Conservation (phyloP, 2,113 vertebrate species). For the Mus pahari region DNA sequence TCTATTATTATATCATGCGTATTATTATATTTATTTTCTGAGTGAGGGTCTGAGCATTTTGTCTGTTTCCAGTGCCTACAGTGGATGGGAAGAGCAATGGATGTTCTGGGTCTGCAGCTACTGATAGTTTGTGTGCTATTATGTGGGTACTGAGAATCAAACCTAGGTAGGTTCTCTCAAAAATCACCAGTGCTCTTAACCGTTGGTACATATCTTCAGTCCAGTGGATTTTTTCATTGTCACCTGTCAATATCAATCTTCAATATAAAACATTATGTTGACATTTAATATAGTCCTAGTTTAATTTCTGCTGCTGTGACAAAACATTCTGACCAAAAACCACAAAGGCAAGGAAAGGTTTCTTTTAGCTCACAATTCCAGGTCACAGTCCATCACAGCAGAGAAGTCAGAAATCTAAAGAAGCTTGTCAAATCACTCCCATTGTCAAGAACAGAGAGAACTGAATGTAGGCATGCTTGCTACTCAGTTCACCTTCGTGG, state of each 20-base stretch:
- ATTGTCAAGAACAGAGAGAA: neutral
- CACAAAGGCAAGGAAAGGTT: neutral
- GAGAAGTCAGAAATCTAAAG: neutral
- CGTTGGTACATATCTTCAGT: neutral
- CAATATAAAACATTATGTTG: neutral
- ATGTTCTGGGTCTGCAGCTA: neutral
- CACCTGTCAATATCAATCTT: neutral
- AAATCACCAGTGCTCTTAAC: neutral
- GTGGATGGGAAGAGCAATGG: neutral
- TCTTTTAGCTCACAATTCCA: neutral
- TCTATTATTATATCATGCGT: too few species aligned
- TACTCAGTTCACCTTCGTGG: neutral
- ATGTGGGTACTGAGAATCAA: neutral
- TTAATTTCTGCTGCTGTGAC: neutral
- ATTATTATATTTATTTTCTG: neutral
- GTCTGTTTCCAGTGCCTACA: neutral
- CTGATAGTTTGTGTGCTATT: too few species aligned
- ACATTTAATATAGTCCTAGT: neutral
- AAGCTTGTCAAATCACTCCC: neutral
- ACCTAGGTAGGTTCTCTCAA: neutral
- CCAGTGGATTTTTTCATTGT: neutral
- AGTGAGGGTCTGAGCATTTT: neutral
- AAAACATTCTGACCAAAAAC: neutral
- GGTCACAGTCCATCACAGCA: neutral
- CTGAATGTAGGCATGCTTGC: neutral